Percentiles rank a stretch among this genome's conserved stretches.
Evolutionary conservation across 1,140 invertebrate species (phyloP).

Genomic region (Procambarus clarkii): DNA sequence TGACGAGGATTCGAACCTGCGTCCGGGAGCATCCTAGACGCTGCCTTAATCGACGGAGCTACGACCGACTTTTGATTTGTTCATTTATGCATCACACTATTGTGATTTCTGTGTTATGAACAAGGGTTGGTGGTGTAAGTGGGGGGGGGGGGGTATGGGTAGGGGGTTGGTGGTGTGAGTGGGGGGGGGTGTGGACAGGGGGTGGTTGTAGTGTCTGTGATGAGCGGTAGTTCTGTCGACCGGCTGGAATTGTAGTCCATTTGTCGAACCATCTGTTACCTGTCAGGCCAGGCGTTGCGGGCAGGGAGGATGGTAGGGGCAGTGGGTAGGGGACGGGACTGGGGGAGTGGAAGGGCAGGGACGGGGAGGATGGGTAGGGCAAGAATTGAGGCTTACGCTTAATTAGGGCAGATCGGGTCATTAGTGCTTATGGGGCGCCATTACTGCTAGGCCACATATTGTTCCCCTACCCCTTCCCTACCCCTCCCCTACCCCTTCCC

Average conservation of each 20-base stretch:
- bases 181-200: not conserved
- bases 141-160: not conserved
- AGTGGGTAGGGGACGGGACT: not conserved
- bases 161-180: not conserved
- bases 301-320: not conserved
- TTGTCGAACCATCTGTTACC: slow-evolving; percentile 8
- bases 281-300: not conserved
- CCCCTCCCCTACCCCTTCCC: too few relatives aligned
- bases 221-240: not conserved
- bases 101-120: too few relatives aligned
- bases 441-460: slow-evolving; percentile 50
- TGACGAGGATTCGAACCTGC: too few relatives aligned
- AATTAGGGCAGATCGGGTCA: slow-evolving; percentile 49
- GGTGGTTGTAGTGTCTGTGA: not conserved
- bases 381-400: slow-evolving; percentile 3
- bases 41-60: too few relatives aligned
- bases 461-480: not conserved
- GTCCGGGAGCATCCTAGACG: too few relatives aligned
- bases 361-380: not conserved
- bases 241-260: not conserved
- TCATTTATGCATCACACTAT: too few relatives aligned
- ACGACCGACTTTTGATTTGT: too few relatives aligned
- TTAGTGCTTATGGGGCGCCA: slow-evolving; percentile 45
- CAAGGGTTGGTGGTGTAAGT: not conserved
- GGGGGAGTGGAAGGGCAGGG: not conserved